Evolutionary conservation across 2,888 invertebrate genomes (phyloP), one percentile per base, ranked within the genome.

Genomic region (Apodemia duryi): DNA sequence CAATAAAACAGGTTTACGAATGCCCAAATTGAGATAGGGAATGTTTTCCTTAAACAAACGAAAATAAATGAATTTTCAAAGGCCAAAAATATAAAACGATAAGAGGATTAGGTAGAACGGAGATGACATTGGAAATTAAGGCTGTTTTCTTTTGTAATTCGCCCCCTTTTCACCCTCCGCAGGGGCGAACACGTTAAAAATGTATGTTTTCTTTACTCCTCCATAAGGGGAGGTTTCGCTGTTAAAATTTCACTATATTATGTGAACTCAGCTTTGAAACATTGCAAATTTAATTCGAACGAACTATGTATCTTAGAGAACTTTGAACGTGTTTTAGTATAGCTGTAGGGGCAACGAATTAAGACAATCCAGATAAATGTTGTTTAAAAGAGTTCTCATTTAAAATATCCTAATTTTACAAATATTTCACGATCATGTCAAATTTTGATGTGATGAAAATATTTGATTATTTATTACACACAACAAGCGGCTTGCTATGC

Each of bases 71-170:
- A 91, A 90, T 90, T 91, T 89, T 91, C 89, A 88, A 86, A 88
- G 87, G 83, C 85, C 87, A 79, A 88, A 90, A 91, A 88, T 91
- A 88, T 90, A 88, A 81, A 90, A 87, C 88, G 88, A 88, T 91
- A 91, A 91, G 91, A 91, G 85, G 91, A 91, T 91, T 91, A 91
- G 85, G 86, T 82, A 86, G 88, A 88, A 85, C 90, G 90, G 91
- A 91, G 90, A 91, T 91, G 91, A 91, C 91, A 90, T 90, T 91
- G 90, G 91, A 91, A 91, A 91, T 91, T 91, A 91, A 91, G 91
- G 90, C 82, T 90, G 90, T 91, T 91, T 91, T 90, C 89, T 88
- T 91, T 91, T 91, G 91, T 91, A 90, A 91, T 91, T 89, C 85
- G 83, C 86, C 82, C 88, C 88, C 86, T 77, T 84, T 81, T 83